A percentile compares a stretch with the other conserved stretches of the same genome.
Conservation (phyloP, 1,140 invertebrate species). For the Venustaconcha ellipsiformis region DNA sequence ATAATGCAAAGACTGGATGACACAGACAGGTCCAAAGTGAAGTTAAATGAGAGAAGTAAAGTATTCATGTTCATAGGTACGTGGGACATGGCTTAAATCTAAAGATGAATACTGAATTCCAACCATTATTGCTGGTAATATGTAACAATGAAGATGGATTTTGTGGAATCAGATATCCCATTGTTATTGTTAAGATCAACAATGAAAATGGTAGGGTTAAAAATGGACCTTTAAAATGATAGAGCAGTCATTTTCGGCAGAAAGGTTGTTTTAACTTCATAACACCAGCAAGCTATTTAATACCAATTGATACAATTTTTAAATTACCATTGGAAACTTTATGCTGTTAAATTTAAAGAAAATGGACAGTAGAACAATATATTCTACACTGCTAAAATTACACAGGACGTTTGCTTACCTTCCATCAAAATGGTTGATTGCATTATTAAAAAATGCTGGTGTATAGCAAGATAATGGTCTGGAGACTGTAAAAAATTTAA, state of each 20-base stretch:
- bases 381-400: conserved; percentile 23
- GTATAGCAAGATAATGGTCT: conserved; percentile 17
- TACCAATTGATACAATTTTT: conserved; percentile 31
- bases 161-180: conserved; percentile 35
- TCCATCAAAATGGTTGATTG: conserved; percentile 7
- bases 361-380: background rate
- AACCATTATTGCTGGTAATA: conserved; percentile 13
- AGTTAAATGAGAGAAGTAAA: conserved; percentile 9
- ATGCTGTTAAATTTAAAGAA: conserved; percentile 10
- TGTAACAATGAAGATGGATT: conserved; percentile 27
- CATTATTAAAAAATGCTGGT: conserved; percentile 28
- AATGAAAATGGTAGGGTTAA: conserved; percentile 32
- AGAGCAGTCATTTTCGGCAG: conserved; percentile 29
- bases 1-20: conserved; percentile 11
- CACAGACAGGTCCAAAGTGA: conserved; percentile 11
- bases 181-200: conserved; percentile 27
- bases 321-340: background rate
- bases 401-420: conserved; percentile 33
- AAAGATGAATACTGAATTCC: conserved; percentile 10
- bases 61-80: conserved; percentile 37
- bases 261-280: conserved; percentile 36
- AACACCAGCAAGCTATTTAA: conserved; percentile 33
- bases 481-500: background rate
- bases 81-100: conserved; percentile 23
- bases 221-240: conserved; percentile 36